A percentile compares a stretch with the other conserved stretches of the same genome.
phyloP scores from a whole-genome alignment of 2,888 invertebrate genomes.

The Sabatieria punctata region DNA sequence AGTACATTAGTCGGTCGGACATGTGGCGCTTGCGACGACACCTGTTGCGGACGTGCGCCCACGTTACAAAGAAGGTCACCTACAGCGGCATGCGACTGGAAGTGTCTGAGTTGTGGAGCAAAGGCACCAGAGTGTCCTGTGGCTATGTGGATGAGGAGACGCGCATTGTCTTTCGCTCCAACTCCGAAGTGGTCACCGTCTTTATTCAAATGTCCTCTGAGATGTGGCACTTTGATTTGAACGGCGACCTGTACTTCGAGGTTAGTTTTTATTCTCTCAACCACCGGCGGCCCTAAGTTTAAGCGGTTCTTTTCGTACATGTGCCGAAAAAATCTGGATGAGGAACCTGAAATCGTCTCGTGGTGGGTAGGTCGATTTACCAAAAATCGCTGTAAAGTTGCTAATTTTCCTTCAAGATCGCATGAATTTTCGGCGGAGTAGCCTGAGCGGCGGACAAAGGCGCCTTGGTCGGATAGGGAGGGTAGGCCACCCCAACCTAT shows the following conservation, averaged over 20 bases:
- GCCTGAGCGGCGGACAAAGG: too few relatives aligned
- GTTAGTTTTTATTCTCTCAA: too few relatives aligned
- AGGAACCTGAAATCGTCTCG: too few relatives aligned
- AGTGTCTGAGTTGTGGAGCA: conserved; percentile 73
- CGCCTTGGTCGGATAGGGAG: too few relatives aligned
- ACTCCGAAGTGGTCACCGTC: conserved; percentile 66
- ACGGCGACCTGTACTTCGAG: conserved; percentile 95
- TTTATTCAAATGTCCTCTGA: conserved; percentile 82
- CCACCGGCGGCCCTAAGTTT: too few relatives aligned
- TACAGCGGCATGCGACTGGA: conserved; percentile 53
- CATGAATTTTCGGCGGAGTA: too few relatives aligned
- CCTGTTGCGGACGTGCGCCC: conserved; percentile 77
- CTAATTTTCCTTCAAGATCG: too few relatives aligned
- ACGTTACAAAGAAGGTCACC: conserved; percentile 81
- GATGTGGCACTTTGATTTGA: conserved; percentile 99
- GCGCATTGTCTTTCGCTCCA: conserved; percentile 86
- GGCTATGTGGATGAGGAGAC: conserved; percentile 88
- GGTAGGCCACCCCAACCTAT: too few relatives aligned
- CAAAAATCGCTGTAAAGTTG: too few relatives aligned
- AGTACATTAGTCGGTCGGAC: conserved; percentile 91
- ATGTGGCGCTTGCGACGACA: conserved; percentile 92
- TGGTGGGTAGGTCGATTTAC: too few relatives aligned
- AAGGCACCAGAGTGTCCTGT: conserved; percentile 79
- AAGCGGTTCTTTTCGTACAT: too few relatives aligned
- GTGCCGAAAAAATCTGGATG: too few relatives aligned